These are phyloP conservation scores for Nothura maculosa DNA, from an alignment of 2,797 vertebrate genomes.

Conservation along the genomic window DNA sequence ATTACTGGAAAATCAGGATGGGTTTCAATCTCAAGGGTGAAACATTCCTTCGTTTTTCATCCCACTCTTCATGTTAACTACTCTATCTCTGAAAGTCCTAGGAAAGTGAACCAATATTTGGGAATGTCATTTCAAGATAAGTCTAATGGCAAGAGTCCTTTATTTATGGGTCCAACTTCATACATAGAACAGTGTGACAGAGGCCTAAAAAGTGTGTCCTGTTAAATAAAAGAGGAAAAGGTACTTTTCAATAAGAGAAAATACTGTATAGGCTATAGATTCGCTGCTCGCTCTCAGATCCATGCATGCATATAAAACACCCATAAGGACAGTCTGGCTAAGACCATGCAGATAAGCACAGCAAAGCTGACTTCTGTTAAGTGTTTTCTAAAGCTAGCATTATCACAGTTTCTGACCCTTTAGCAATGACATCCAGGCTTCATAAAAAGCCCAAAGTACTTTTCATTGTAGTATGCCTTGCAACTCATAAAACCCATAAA, in stretches of 20 bases:
- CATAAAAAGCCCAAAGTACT: not conserved
- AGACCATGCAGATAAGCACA: not conserved
- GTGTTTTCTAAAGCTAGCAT: not conserved
- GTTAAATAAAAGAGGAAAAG: not conserved
- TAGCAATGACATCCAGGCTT: not conserved
- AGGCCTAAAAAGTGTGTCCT: not conserved
- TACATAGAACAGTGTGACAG: not conserved
- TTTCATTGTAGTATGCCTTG: not conserved
- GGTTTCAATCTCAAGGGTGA: not conserved
- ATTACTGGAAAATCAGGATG: not conserved
- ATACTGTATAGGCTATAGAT: not conserved
- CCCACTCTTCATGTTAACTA: not conserved
- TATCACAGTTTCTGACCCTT: not conserved
- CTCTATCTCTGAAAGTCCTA: not conserved
- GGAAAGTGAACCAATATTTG: fast-evolving
- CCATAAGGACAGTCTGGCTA: not conserved
- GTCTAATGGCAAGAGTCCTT: not conserved
- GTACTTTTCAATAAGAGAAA: not conserved
- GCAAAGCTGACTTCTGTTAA: not conserved
- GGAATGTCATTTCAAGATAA: not conserved
- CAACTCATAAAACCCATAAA: not conserved
- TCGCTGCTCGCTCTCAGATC: not conserved
- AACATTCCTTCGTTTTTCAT: not conserved
- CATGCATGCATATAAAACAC: not conserved
- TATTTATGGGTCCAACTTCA: not conserved